Evolutionary conservation across 2,888 invertebrate species (phyloP).

Genomic region (Sycophila texana): DNA sequence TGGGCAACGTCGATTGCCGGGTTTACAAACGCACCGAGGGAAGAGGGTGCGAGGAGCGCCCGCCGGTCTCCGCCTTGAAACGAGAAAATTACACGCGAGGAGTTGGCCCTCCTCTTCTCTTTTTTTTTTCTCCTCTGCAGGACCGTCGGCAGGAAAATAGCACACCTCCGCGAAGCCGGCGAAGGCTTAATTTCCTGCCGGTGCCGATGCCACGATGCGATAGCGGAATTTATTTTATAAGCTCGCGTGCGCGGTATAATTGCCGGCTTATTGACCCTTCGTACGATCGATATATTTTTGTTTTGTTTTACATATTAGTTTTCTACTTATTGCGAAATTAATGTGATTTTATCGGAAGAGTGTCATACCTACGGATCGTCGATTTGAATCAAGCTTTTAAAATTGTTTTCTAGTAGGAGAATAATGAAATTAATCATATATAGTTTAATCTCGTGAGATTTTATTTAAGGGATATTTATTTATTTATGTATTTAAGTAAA

Average conservation of each 20-base stretch:
- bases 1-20: constrained; percentile 42
- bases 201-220: not conserved
- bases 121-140: constrained; percentile 3
- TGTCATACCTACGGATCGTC: too few relatives aligned
- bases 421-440: too few relatives aligned
- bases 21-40: constrained; percentile 18
- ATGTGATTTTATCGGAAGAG: not conserved
- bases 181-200: constrained; percentile 44
- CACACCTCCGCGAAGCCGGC: too few relatives aligned
- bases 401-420: too few relatives aligned
- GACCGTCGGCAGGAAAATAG: not conserved
- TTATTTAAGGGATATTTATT: too few relatives aligned
- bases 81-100: constrained; percentile 49
- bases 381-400: too few relatives aligned
- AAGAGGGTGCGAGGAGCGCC: not conserved
- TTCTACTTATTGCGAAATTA: not conserved
- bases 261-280: not conserved
- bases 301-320: not conserved
- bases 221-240: constrained; percentile 19
- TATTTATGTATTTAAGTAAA: too few relatives aligned
- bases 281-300: not conserved
- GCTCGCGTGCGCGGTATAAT: too few relatives aligned
- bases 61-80: constrained; percentile 19
- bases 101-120: too few relatives aligned
- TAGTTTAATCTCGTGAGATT: too few relatives aligned